Conservation (phyloP, 2,888 invertebrate species). For the Thysanoteuthis rhombus region DNA sequence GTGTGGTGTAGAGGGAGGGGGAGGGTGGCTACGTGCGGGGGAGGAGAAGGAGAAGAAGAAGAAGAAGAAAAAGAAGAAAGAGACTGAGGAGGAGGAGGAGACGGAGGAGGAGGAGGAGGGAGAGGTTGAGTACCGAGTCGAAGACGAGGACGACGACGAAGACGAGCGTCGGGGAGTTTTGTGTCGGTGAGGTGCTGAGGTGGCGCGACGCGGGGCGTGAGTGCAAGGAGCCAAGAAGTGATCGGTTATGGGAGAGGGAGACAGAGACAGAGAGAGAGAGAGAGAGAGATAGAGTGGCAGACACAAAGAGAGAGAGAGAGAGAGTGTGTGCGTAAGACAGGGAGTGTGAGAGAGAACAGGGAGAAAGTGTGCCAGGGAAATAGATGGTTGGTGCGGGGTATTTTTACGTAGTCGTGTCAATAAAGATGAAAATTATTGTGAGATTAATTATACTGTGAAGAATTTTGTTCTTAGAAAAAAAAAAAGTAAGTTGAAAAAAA, state of each 20-base stretch:
- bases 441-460: background rate
- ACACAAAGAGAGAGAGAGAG: background rate
- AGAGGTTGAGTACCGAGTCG: too few relatives aligned
- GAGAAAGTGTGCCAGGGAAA: background rate
- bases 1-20: background rate
- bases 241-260: background rate
- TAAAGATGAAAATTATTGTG: background rate
- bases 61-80: too few relatives aligned
- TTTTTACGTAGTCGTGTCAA: background rate
- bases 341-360: background rate
- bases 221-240: too few relatives aligned
- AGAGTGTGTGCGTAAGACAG: too few relatives aligned
- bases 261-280: background rate
- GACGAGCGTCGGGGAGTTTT: too few relatives aligned
- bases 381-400: background rate
- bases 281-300: background rate
- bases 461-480: background rate
- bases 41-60: background rate
- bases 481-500: background rate
- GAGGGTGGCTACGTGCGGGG: background rate
- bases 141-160: too few relatives aligned
- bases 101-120: too few relatives aligned
- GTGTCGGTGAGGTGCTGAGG: too few relatives aligned
- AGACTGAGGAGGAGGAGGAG: too few relatives aligned
- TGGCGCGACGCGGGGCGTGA: too few relatives aligned